Evolutionary conservation across 2,797 vertebrate species (phyloP).

Genomic region (Myotis planiceps): DNA sequence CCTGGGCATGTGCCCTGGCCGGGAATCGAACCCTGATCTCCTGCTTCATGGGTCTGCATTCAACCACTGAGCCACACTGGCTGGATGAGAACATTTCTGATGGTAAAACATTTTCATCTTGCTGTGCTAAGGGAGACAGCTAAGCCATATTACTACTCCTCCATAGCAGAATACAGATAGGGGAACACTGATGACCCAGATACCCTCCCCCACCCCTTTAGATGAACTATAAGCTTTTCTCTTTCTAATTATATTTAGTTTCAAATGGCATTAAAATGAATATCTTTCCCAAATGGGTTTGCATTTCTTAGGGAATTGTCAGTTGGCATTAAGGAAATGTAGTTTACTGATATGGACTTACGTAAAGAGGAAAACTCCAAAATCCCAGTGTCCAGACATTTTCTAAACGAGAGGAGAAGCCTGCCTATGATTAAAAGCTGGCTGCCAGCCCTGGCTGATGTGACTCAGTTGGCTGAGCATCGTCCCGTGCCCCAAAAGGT

Average conservation of each 20-base stretch:
- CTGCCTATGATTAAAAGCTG: background rate
- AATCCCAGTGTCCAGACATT: background rate
- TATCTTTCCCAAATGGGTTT: background rate
- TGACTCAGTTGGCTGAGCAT: background rate
- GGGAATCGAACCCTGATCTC: too few species aligned
- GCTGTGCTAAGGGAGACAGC: background rate
- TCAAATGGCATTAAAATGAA: conserved; percentile 17
- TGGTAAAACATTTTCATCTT: conserved; percentile 36
- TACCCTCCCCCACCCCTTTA: conserved; percentile 49
- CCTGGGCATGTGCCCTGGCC: too few species aligned
- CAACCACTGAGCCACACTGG: too few species aligned
- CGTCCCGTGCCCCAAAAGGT: background rate
- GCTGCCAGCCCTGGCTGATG: background rate
- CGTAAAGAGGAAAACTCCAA: background rate
- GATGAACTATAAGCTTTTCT: conserved; percentile 50
- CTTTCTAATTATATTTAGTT: conserved; percentile 17
- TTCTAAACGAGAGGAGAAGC: background rate
- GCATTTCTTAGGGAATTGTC: background rate
- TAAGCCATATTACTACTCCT: background rate
- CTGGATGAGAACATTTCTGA: background rate
- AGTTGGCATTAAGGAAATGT: background rate
- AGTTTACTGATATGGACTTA: background rate
- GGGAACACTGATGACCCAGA: background rate
- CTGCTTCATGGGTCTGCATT: too few species aligned
- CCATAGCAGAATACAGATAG: background rate